These are phyloP conservation scores for Leucosticte australis DNA, from an alignment of 2,113 vertebrate species.

Conservation along the genomic window DNA sequence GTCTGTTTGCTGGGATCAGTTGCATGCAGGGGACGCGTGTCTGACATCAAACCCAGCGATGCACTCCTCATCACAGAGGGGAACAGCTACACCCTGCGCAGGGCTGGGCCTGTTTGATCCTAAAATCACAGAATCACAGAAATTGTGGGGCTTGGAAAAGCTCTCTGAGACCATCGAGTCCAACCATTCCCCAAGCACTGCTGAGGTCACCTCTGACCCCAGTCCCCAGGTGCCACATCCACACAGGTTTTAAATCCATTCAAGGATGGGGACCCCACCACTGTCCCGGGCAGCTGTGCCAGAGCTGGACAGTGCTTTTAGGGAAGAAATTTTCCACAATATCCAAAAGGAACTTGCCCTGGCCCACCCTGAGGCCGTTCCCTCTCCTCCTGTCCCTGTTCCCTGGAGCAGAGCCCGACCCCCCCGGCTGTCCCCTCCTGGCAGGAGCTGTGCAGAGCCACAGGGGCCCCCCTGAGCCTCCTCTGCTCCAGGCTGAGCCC, in stretches of 20 bases:
- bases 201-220: fast-evolving
- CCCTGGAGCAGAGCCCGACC: not conserved
- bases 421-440: not conserved
- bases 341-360: not conserved
- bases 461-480: not conserved
- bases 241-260: not conserved
- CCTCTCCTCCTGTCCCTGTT: not conserved
- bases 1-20: not conserved
- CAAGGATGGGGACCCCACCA: not conserved
- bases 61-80: not conserved
- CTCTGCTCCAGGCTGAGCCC: not conserved
- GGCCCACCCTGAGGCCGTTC: fast-evolving
- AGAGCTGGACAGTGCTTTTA: not conserved
- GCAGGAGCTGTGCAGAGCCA: not conserved
- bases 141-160: not conserved
- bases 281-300: too few relatives aligned
- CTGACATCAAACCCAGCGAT: not conserved
- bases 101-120: not conserved
- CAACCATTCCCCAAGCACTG: not conserved
- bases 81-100: not conserved
- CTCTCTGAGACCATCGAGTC: not conserved
- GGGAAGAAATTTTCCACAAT: not conserved
- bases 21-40: not conserved
- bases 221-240: not conserved
- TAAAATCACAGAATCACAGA: not conserved